Conservation (phyloP, 2,113 vertebrate genomes). For the Cisticola juncidis region DNA sequence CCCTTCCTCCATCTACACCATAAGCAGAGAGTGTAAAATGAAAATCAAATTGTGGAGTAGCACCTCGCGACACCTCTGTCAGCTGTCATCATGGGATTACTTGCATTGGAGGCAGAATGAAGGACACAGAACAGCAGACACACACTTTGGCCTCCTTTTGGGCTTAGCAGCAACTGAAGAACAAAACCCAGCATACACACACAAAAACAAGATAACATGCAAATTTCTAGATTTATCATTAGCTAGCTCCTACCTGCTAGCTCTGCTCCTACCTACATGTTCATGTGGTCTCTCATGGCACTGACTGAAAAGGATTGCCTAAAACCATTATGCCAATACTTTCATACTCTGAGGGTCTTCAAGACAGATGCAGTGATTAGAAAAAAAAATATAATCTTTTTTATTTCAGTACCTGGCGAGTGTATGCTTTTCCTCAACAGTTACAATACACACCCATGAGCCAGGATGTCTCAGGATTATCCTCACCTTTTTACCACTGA, state of each 20-base stretch:
- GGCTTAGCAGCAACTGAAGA: neutral
- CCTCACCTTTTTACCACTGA: neutral
- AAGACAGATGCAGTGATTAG: neutral
- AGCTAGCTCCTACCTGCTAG: too few relatives aligned
- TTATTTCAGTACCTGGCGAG: neutral
- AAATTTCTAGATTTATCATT: constrained; percentile 1
- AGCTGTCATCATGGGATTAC: neutral
- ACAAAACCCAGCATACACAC: neutral
- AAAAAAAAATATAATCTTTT: neutral
- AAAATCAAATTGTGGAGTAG: neutral
- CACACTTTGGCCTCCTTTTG: neutral
- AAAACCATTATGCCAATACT: neutral
- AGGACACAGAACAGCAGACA: neutral
- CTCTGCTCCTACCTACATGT: neutral
- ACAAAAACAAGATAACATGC: neutral
- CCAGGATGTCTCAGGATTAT: neutral
- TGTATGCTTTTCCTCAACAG: neutral
- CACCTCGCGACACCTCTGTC: neutral
- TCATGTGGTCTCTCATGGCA: neutral
- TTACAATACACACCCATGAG: neutral
- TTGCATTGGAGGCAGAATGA: neutral
- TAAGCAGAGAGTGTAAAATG: neutral
- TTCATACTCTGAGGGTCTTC: neutral
- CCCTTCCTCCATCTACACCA: neutral
- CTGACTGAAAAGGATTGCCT: neutral